Evolutionary conservation across 1,140 invertebrate species (phyloP).

Genomic region (Daktulosphaira vitifoliae): DNA sequence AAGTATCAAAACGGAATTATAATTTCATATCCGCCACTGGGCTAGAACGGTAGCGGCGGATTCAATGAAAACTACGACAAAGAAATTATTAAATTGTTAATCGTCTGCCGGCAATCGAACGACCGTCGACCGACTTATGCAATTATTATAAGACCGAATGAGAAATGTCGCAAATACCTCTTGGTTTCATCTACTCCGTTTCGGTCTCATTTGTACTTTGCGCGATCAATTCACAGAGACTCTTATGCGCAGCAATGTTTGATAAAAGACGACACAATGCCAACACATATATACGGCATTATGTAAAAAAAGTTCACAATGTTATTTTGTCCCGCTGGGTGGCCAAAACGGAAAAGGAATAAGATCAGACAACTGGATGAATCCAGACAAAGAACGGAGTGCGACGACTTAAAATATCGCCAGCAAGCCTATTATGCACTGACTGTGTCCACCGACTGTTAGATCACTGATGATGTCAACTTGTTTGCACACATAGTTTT

Average conservation of each 20-base stretch:
- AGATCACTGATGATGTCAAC: too few species aligned
- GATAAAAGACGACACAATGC: neutral
- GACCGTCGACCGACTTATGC: neutral
- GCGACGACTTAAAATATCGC: too few species aligned
- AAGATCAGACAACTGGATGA: neutral
- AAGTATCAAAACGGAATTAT: conserved; percentile 20
- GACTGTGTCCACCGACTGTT: conserved; percentile 14
- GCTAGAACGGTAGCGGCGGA: neutral
- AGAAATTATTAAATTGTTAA: conserved; percentile 4
- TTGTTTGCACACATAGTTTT: neutral
- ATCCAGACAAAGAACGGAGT: too few species aligned
- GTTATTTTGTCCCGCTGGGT: neutral
- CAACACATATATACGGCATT: neutral
- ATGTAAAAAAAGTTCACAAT: conserved; percentile 13
- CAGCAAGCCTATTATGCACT: neutral
- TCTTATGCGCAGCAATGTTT: too few species aligned
- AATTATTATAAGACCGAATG: neutral
- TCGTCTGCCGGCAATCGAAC: neutral
- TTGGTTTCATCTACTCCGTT: neutral
- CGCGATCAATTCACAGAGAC: too few species aligned
- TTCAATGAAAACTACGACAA: neutral
- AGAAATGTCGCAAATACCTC: neutral
- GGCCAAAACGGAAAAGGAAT: conserved; percentile 9
- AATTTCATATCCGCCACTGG: conserved; percentile 17
- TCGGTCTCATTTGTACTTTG: neutral